Evolutionary conservation across 1,140 invertebrate species (phyloP).

Genomic region (Nebria ingens): DNA sequence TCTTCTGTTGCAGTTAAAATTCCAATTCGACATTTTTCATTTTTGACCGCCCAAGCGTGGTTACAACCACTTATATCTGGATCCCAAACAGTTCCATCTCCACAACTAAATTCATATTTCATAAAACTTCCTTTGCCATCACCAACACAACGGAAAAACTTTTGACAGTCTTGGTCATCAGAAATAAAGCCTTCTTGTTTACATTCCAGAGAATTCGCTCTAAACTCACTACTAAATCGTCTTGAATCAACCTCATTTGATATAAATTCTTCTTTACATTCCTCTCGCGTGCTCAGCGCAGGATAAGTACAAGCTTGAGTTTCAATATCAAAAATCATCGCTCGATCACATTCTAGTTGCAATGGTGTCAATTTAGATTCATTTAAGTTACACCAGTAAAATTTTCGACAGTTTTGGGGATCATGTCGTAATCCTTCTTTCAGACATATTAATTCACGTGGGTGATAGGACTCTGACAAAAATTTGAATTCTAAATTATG

Average conservation of each 20-base stretch:
- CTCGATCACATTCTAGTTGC: not conserved
- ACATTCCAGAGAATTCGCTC: conserved; percentile 21
- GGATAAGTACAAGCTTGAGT: not conserved
- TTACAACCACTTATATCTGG: conserved; percentile 45
- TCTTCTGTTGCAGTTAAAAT: not conserved
- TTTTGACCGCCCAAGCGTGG: conserved; percentile 39
- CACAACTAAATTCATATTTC: conserved; percentile 51
- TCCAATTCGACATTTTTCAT: conserved; percentile 13
- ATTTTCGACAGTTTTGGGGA: conserved; percentile 23
- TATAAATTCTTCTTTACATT: conserved; percentile 22
- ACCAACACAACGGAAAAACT: conserved; percentile 57
- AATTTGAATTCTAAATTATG: no score
- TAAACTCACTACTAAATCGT: no score
- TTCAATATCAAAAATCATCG: not conserved
- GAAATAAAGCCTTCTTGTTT: conserved; percentile 30
- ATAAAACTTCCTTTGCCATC: conserved; percentile 40
- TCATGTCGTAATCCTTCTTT: conserved; percentile 28
- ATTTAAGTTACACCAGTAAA: conserved; percentile 25
- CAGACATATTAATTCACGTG: no score
- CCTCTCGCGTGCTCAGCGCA: conserved; percentile 20
- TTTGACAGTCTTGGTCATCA: conserved; percentile 47
- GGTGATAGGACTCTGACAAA: no score
- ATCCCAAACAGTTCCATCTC: conserved; percentile 52
- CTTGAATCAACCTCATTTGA: not conserved
- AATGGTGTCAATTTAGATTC: not conserved